Percentiles rank a stretch among this genome's conserved stretches.
These are phyloP conservation scores for Hecatera dysodea DNA, from an alignment of 2,888 invertebrate genomes.

Conservation along the genomic window DNA sequence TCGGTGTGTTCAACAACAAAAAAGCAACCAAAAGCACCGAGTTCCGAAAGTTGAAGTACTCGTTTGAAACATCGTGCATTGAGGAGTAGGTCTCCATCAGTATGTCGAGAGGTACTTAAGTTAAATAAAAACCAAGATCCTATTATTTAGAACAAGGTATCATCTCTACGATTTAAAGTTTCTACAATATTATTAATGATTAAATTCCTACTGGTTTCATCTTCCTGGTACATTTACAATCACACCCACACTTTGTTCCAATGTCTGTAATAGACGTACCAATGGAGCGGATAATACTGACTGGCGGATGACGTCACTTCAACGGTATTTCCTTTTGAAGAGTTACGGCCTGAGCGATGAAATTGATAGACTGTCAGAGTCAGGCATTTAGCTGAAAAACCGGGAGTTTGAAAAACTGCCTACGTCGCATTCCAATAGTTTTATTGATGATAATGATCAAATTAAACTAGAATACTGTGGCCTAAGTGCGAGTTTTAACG, in stretches of 20 bases:
- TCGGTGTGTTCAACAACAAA: too few relatives aligned
- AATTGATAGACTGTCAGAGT: background rate
- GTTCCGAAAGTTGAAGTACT: too few relatives aligned
- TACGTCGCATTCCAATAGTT: background rate
- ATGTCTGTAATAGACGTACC: conserved; percentile 39
- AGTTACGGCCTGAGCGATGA: background rate
- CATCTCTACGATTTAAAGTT: background rate
- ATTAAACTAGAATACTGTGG: background rate
- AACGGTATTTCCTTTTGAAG: conserved; percentile 16
- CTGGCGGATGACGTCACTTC: conserved; percentile 41
- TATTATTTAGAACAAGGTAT: too few relatives aligned
- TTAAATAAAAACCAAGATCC: too few relatives aligned
- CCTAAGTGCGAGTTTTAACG: too few relatives aligned
- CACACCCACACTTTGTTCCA: conserved; percentile 3
- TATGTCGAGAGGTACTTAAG: too few relatives aligned
- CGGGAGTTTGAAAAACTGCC: background rate
- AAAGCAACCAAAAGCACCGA: too few relatives aligned
- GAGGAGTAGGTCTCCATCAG: too few relatives aligned
- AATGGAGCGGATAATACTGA: conserved; percentile 27
- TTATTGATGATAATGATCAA: background rate
- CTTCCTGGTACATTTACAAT: conserved; percentile 6
- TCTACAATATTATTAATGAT: too few relatives aligned
- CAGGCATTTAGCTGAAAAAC: background rate
- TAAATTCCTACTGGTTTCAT: background rate
- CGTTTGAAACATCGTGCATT: too few relatives aligned